Percentiles rank a stretch among this genome's conserved stretches.
Conservation (phyloP, 2,797 vertebrate species). For the Amphiprion clarkii region DNA sequence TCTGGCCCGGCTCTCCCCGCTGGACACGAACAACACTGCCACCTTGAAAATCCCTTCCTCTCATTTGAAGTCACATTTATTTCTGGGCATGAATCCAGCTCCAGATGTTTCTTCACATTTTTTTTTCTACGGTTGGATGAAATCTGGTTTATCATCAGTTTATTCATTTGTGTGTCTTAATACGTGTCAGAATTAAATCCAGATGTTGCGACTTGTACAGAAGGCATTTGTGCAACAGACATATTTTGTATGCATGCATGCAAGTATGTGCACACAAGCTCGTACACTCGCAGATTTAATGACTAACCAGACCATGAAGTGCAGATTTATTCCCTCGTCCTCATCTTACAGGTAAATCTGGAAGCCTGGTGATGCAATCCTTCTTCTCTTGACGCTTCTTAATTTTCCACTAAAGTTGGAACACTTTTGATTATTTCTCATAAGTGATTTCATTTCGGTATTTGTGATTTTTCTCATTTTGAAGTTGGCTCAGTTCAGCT, state of each 20-base stretch:
- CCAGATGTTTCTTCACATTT: background rate
- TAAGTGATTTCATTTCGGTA: background rate
- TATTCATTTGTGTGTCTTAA: conserved; percentile 11
- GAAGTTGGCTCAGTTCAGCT: background rate
- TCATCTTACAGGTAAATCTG: background rate
- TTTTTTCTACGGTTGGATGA: background rate
- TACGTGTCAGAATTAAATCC: conserved; percentile 25
- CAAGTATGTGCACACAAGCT: no score
- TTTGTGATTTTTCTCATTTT: background rate
- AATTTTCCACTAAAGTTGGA: background rate
- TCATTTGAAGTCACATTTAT: conserved; percentile 7
- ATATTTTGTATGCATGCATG: no score
- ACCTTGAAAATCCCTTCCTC: conserved; percentile 42
- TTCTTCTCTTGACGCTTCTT: background rate
- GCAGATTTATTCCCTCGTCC: background rate
- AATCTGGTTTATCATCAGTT: background rate
- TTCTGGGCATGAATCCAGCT: background rate
- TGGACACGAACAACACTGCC: conserved; percentile 39
- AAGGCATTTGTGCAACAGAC: no score
- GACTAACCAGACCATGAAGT: background rate
- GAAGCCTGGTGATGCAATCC: background rate
- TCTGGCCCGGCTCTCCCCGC: conserved; percentile 48
- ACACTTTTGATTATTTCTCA: background rate
- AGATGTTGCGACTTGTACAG: conserved; percentile 6
- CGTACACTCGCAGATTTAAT: no score